Conservation (phyloP, 2,888 invertebrate genomes). For the Ochropacha duplaris region DNA sequence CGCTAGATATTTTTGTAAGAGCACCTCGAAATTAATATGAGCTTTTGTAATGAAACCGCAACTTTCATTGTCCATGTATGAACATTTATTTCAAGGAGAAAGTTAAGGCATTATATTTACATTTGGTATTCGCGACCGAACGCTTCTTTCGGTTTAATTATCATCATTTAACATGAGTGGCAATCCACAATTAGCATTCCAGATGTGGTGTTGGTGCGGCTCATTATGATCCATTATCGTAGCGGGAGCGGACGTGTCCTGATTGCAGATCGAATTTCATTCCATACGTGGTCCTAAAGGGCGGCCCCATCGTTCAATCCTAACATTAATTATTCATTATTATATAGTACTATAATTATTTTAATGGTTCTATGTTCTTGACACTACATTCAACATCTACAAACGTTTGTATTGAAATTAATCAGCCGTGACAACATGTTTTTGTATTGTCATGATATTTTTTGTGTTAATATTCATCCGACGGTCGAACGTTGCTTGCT, state of each 20-base stretch:
- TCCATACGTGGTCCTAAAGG: slow-evolving; percentile 49
- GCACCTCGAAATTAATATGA: neutral
- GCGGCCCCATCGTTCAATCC: slow-evolving; percentile 42
- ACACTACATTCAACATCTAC: slow-evolving; percentile 5
- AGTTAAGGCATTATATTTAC: slow-evolving; percentile 15
- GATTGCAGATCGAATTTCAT: slow-evolving; percentile 53
- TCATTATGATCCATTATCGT: slow-evolving; percentile 70
- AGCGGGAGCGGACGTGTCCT: slow-evolving; percentile 59
- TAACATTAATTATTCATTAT: slow-evolving; percentile 53
- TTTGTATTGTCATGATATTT: neutral
- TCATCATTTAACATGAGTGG: slow-evolving; percentile 46
- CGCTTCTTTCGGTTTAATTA: slow-evolving; percentile 52
- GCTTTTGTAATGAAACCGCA: neutral
- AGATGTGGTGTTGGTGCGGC: slow-evolving; percentile 46
- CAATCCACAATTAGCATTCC: slow-evolving; percentile 59
- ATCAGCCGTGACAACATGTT: neutral
- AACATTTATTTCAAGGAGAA: slow-evolving; percentile 5
- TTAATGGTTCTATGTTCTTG: neutral
- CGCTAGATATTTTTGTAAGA: neutral
- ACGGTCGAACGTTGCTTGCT: neutral
- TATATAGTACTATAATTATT: slow-evolving; percentile 15
- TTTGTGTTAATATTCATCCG: neutral
- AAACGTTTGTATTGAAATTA: neutral
- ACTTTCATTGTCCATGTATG: neutral
- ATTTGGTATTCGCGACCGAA: slow-evolving; percentile 9